phyloP scores from a whole-genome alignment of 2,113 vertebrate genomes.

The Pheucticus melanocephalus region DNA sequence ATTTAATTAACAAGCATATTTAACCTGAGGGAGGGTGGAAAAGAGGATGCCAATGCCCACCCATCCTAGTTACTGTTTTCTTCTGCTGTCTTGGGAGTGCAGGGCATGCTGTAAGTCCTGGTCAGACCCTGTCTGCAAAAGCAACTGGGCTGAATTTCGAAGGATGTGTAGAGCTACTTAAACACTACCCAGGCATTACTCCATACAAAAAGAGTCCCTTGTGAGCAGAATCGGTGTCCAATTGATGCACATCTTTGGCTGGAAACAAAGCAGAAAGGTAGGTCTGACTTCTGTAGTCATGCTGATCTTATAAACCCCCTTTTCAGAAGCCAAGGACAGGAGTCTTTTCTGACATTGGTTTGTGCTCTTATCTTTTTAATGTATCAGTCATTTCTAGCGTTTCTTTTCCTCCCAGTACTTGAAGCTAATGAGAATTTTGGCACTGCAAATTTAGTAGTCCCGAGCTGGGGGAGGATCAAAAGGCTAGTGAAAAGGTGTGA shows the following conservation, averaged over 20 bases:
- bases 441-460: background rate
- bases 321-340: background rate
- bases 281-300: background rate
- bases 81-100: background rate
- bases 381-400: background rate
- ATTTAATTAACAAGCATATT: background rate
- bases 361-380: background rate
- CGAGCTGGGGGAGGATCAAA: background rate
- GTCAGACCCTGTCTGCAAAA: background rate
- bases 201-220: background rate
- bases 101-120: no score
- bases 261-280: background rate
- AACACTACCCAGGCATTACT: background rate
- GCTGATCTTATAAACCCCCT: background rate
- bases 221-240: background rate
- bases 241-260: rapidly evolving
- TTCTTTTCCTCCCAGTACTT: background rate
- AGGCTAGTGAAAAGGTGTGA: background rate
- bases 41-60: background rate
- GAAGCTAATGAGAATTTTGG: background rate
- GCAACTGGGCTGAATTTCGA: background rate
- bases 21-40: background rate
- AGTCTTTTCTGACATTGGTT: background rate
- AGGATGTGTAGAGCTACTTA: background rate
- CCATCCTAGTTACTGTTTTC: background rate